phyloP scores from a whole-genome alignment of 2,888 invertebrate genomes.

The Drosophila conformis region DNA sequence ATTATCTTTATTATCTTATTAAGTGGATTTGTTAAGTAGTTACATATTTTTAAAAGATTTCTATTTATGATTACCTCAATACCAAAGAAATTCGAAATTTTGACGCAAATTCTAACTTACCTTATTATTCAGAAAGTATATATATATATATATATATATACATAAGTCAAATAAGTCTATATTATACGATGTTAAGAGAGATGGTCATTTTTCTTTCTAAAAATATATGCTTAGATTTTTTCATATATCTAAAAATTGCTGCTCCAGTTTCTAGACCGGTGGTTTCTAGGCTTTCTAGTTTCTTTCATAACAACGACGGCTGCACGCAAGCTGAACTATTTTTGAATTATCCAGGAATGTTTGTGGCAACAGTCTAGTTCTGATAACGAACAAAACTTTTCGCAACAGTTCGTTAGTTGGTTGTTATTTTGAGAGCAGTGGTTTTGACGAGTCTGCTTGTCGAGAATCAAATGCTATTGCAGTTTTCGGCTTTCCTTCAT shows the following conservation, averaged over 20 bases:
- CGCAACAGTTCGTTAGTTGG: neutral
- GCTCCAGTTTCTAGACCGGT: neutral
- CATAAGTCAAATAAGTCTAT: too few relatives aligned
- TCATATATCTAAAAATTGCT: neutral
- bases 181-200: neutral
- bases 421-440: neutral
- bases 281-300: too few relatives aligned
- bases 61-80: too few relatives aligned
- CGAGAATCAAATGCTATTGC: neutral
- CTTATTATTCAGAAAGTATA: neutral
- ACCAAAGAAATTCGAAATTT: neutral
- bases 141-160: neutral
- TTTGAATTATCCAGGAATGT: neutral
- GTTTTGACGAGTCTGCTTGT: neutral
- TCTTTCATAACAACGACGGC: neutral
- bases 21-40: too few relatives aligned
- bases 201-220: neutral
- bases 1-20: too few relatives aligned
- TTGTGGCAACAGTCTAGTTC: neutral
- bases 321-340: neutral
- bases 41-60: too few relatives aligned
- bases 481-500: neutral
- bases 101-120: neutral
- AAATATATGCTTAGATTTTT: neutral
- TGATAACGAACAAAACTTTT: slow-evolving; percentile 2